Percentiles rank a stretch among this genome's conserved stretches.
Evolutionary conservation across 2,113 vertebrate genomes (phyloP).

Genomic region (Mesocricetus auratus): DNA sequence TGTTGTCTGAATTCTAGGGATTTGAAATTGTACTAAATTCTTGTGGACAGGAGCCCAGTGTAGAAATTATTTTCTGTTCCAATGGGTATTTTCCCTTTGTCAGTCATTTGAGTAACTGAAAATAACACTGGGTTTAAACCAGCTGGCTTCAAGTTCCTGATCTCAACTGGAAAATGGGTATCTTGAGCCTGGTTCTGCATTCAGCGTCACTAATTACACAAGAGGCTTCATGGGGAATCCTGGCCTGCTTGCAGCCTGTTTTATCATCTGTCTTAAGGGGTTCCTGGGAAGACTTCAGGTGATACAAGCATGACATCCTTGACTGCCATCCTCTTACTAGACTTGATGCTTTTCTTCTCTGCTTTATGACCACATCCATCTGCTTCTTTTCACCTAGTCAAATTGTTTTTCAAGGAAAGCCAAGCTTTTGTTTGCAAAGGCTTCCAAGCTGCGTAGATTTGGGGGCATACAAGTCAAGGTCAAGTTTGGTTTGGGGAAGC

Average conservation of each 20-base stretch:
- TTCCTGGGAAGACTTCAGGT: neutral
- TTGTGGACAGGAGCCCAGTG: neutral
- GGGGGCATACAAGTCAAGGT: neutral
- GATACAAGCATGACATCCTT: neutral
- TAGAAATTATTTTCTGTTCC: conserved; percentile 47
- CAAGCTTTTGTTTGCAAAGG: neutral
- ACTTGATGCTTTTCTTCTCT: neutral
- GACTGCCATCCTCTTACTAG: neutral
- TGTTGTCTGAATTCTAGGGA: neutral
- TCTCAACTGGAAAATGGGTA: neutral
- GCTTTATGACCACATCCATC: neutral
- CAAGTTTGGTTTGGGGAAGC: neutral
- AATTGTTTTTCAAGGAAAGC: neutral
- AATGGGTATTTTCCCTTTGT: neutral
- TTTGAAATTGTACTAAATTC: conserved; percentile 18
- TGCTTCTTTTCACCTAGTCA: neutral
- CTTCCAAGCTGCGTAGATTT: neutral
- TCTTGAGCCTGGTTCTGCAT: conserved; percentile 49
- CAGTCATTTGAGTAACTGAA: conserved; percentile 25
- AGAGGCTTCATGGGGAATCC: neutral
- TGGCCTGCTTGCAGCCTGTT: neutral
- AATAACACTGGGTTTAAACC: conserved; percentile 41
- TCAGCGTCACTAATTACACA: conserved; percentile 15
- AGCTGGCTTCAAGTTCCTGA: conserved; percentile 45
- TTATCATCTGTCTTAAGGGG: neutral